Conservation (phyloP, 2,888 invertebrate genomes). For the Cenopis cana region DNA sequence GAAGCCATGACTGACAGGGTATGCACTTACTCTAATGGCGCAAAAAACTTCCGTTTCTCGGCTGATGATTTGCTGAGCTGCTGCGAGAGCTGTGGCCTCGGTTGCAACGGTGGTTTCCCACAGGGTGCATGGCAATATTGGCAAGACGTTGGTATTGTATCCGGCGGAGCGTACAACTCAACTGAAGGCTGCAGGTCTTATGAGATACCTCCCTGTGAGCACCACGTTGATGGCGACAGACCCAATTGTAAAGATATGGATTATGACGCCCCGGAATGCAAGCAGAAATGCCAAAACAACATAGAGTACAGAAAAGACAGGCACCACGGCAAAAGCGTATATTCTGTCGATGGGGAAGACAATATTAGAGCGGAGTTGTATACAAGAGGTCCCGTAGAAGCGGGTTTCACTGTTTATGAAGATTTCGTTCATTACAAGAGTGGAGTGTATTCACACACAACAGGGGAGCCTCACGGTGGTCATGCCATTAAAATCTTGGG, state of each 20-base stretch:
- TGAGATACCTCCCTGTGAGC: conserved; percentile 94
- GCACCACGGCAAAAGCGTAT: conserved; percentile 88
- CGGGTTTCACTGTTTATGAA: conserved; percentile 92
- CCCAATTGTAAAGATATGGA: conserved; percentile 88
- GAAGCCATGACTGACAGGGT: too few relatives aligned
- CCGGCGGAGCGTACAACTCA: conserved; percentile 92
- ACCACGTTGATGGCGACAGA: conserved; percentile 92
- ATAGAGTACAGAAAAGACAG: conserved; percentile 90
- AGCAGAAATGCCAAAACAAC: conserved; percentile 87
- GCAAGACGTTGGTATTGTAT: conserved; percentile 93
- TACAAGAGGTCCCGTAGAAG: conserved; percentile 95
- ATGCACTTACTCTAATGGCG: too few relatives aligned
- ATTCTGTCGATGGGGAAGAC: conserved; percentile 85
- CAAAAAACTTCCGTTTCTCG: too few relatives aligned
- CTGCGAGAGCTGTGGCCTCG: conserved; percentile 52
- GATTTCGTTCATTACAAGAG: conserved; percentile 94
- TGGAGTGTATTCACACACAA: conserved; percentile 88
- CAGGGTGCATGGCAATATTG: conserved; percentile 96
- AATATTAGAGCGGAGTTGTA: conserved; percentile 93
- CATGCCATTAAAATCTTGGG: conserved; percentile 95
- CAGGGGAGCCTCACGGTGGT: conserved; percentile 90
- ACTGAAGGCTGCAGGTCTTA: conserved; percentile 95
- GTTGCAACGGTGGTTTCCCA: conserved; percentile 92
- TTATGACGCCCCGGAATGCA: conserved; percentile 91
- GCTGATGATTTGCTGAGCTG: too few relatives aligned